These are phyloP conservation scores for Synergus gifuensis DNA, from an alignment of 2,888 invertebrate species.

Conservation along the genomic window DNA sequence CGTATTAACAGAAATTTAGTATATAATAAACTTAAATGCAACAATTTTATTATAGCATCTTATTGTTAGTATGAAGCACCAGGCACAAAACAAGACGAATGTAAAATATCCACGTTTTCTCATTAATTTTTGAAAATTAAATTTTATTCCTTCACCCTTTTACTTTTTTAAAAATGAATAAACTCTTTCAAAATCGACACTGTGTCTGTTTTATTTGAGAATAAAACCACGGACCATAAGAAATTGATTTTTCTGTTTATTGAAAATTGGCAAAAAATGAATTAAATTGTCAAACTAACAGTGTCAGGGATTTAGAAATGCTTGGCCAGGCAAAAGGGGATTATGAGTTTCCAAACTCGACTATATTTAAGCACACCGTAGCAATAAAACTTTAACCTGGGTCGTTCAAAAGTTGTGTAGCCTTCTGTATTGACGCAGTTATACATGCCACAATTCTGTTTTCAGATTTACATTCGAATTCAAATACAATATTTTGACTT, in stretches of 20 bases:
- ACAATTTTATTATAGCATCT: neutral
- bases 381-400: conserved; percentile 55
- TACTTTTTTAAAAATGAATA: neutral
- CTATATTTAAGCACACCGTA: conserved; percentile 42
- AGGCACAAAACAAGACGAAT: neutral
- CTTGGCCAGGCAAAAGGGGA: conserved; percentile 29
- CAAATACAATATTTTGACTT: conserved; percentile 7
- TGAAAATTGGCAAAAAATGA: neutral
- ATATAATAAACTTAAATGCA: neutral
- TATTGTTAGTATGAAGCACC: neutral
- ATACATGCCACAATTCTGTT: conserved; percentile 18
- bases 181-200: neutral
- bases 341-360: conserved; percentile 53
- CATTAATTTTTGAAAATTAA: neutral
- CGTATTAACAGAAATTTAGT: conserved; percentile 64
- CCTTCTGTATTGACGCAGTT: conserved; percentile 38
- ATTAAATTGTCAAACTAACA: conserved; percentile 44
- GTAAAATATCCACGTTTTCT: neutral
- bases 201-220: neutral
- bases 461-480: conserved; percentile 31
- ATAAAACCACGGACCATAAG: neutral
- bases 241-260: neutral
- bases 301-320: conserved; percentile 28
- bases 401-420: conserved; percentile 22
- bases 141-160: neutral